phyloP scores from a whole-genome alignment of 2,888 invertebrate genomes.

The Epistrophe grossulariae region DNA sequence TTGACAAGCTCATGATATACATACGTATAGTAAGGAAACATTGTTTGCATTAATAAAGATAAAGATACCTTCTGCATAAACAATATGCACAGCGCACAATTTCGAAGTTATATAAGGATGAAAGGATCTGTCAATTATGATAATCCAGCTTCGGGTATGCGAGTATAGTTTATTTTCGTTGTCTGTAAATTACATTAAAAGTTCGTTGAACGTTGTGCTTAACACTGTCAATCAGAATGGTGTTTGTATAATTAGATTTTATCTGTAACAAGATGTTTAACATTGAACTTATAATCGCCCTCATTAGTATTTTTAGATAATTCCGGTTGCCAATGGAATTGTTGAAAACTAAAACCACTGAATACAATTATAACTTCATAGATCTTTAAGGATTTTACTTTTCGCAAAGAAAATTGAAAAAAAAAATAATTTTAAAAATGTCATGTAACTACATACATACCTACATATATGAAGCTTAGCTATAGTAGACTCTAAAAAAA shows the following conservation, averaged over 20 bases:
- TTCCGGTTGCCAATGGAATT: neutral
- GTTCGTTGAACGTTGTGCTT: constrained; percentile 4
- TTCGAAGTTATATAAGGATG: neutral
- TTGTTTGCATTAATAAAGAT: neutral
- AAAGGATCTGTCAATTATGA: constrained; percentile 33
- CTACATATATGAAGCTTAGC: no score
- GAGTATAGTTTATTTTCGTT: neutral
- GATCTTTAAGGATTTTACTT: no score
- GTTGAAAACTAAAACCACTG: neutral
- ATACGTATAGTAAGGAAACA: neutral
- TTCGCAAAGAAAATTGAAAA: no score
- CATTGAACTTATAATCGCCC: neutral
- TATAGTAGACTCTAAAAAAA: no score
- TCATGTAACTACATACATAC: no score
- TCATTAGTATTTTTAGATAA: neutral
- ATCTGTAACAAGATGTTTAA: neutral
- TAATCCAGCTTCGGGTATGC: neutral
- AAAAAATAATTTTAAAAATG: no score
- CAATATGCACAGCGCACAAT: neutral
- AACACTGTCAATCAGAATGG: constrained; percentile 5
- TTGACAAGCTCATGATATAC: constrained; percentile 8
- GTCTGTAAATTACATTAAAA: neutral
- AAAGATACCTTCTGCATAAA: neutral
- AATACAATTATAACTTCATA: no score
- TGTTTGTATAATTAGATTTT: constrained; percentile 6